phyloP scores from a whole-genome alignment of 1,140 invertebrate species.

The Stratiolaelaps scimitus region DNA sequence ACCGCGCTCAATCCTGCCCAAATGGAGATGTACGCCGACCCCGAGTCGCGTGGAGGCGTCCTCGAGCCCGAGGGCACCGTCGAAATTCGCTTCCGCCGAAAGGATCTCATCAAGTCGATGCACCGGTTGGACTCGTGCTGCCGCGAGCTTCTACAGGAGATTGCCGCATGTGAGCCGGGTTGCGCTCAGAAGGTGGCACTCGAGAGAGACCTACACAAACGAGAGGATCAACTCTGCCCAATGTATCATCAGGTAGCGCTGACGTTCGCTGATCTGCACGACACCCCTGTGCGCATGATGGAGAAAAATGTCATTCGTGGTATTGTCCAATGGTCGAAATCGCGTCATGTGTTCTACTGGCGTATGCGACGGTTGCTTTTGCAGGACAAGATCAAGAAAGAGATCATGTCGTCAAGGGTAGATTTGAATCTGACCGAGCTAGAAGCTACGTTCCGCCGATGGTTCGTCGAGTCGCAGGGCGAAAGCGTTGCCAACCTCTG shows the following conservation, averaged over 20 bases:
- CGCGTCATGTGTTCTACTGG: conserved; percentile 71
- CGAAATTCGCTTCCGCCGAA: conserved; percentile 88
- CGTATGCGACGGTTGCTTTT: conserved; percentile 61
- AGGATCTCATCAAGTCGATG: conserved; percentile 54
- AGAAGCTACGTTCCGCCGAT: conserved; percentile 69
- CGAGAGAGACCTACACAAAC: conserved; percentile 58
- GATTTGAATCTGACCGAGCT: conserved; percentile 51
- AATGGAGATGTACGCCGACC: conserved; percentile 98
- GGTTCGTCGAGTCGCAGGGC: conserved; percentile 85
- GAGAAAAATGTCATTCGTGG: conserved; percentile 86
- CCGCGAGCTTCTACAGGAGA: conserved; percentile 37
- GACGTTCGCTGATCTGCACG: conserved; percentile 92
- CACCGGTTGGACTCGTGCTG: conserved; percentile 43
- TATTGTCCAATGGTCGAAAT: conserved; percentile 72
- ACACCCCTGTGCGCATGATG: conserved; percentile 90
- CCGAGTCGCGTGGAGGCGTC: conserved; percentile 72
- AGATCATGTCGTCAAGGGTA: conserved; percentile 55
- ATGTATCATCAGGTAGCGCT: conserved; percentile 72
- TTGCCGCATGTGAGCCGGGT: conserved; percentile 38
- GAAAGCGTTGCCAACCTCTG: conserved; percentile 45
- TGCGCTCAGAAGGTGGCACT: conserved; percentile 47
- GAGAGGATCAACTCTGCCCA: conserved; percentile 63
- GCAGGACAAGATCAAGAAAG: conserved; percentile 59
- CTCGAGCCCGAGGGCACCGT: conserved; percentile 92
- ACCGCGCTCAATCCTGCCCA: conserved; percentile 78